A percentile compares a stretch with the other conserved stretches of the same genome.
phyloP scores from a whole-genome alignment of 2,113 vertebrate genomes.

The Pluvianellus socialis region DNA sequence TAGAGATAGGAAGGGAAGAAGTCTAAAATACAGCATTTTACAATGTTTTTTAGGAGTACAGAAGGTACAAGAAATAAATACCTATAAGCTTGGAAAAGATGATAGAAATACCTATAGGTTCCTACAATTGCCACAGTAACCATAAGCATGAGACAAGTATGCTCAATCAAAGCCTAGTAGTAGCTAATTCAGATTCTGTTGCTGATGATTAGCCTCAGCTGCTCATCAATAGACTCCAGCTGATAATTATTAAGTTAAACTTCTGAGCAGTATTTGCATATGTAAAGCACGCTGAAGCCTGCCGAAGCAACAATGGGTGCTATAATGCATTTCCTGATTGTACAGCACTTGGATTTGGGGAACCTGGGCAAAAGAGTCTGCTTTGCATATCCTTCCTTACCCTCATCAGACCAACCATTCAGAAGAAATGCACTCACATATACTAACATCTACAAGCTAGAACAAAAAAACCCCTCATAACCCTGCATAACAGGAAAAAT shows the following conservation, averaged over 20 bases:
- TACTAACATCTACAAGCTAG: neutral
- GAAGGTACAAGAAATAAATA: neutral
- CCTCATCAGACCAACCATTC: conserved; percentile 65
- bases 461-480: neutral
- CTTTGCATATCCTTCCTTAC: conserved; percentile 52
- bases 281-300: conserved; percentile 65
- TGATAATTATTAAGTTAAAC: conserved; percentile 84
- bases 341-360: conserved; percentile 31
- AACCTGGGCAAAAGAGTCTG: conserved; percentile 45
- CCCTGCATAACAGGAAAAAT: neutral
- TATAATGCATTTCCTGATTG: conserved; percentile 70
- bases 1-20: neutral
- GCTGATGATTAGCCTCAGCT: conserved; percentile 76
- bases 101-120: neutral
- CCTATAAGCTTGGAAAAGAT: neutral
- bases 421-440: conserved; percentile 30
- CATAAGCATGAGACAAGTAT: neutral
- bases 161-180: conserved; percentile 8
- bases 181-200: conserved; percentile 63
- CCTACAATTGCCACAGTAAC: conserved; percentile 12
- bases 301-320: conserved; percentile 63
- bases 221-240: conserved; percentile 78
- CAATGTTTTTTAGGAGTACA: neutral
- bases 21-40: neutral
- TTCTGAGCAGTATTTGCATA: conserved; percentile 74